These are phyloP conservation scores for Helostoma temminkii DNA, from an alignment of 2,797 vertebrate species.

Conservation along the genomic window DNA sequence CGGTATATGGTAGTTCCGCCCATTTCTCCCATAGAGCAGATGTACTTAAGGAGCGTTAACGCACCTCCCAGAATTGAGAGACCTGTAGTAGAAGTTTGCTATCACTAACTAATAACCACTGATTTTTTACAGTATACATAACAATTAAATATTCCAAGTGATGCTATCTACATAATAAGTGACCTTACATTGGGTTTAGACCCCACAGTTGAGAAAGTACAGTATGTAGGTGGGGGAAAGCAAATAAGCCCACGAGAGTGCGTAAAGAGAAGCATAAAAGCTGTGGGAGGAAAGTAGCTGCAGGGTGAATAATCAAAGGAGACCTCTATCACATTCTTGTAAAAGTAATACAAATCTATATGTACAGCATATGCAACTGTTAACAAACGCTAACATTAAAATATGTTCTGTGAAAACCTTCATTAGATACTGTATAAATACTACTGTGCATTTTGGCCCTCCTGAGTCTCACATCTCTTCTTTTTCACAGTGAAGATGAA, in stretches of 20 bases:
- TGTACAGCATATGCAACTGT: not conserved
- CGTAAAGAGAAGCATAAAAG: conserved; percentile 19
- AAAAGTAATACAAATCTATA: conserved; percentile 3
- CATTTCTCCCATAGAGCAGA: not conserved
- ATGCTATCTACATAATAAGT: not conserved
- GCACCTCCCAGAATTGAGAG: not conserved
- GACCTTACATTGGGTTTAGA: conserved; percentile 11
- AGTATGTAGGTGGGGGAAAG: conserved; percentile 2
- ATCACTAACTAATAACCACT: not conserved
- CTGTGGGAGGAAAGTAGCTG: conserved; percentile 30
- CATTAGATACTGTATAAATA: not conserved
- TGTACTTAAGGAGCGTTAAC: not conserved
- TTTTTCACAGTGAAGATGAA: not conserved
- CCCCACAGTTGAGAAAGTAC: conserved; percentile 1
- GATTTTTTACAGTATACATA: too few relatives aligned
- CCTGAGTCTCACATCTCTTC: conserved; percentile 19
- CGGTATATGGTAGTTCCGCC: too few relatives aligned
- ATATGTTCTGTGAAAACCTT: conserved; percentile 11
- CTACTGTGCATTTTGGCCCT: conserved; percentile 2
- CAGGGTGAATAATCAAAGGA: conserved; percentile 27
- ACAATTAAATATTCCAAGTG: too few relatives aligned
- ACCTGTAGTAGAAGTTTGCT: not conserved
- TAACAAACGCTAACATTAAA: not conserved
- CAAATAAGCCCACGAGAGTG: not conserved
- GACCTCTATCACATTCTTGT: conserved; percentile 18